Base-by-base conservation (phyloP, 2,113 vertebrate species). In the Ramphastos sulfuratus region DNA sequence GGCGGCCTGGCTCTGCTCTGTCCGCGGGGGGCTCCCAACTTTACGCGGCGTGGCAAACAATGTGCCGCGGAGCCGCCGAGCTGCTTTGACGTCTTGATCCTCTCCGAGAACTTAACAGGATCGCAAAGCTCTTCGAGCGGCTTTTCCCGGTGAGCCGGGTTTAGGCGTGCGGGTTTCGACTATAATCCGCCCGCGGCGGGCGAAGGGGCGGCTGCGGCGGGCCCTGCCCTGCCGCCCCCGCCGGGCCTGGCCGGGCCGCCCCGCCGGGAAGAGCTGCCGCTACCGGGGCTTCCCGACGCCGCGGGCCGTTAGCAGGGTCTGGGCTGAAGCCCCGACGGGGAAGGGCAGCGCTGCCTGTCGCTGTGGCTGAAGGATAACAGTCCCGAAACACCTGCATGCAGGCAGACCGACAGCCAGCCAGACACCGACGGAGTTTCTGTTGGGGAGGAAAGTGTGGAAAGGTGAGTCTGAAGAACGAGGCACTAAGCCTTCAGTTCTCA, bases 61-160 rank as follows among this genome's bases (percentile, higher is more conserved):
- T 48, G 87, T 89, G 82, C 76, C 37, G 23, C 27, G 67, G 60
- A 52, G 31, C 75, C 77, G 81, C 46, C 65, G 76, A 69, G 81
- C 73, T 10, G 70, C 89, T 89, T 91, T 92, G 93, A 81, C 84
- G 66, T 69, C 83, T 70, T 96, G 95, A 97, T 93, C 95, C 95
- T 42, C 66, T 42, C n/a, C 77, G 85, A 96, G 90, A 95, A 94
- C 67, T 90, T 96, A 96, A 97, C 90, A 60, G 31, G 96, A 96
- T 96, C 73, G 78, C 64, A 77, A 64, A 80, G 81, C 8, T 24
- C 71, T 31, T 18, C 55, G 86, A 94, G 80, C 85, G 58, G 85
- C 78, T 94, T 93, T 77, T 79, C 66, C 61, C 72, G 77, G 70
- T 85, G 66, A 89, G 86, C 84, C 30, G 78, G 71, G 65, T 15